phyloP scores from a whole-genome alignment of 2,888 invertebrate species.

The Anthophora plumipes region DNA sequence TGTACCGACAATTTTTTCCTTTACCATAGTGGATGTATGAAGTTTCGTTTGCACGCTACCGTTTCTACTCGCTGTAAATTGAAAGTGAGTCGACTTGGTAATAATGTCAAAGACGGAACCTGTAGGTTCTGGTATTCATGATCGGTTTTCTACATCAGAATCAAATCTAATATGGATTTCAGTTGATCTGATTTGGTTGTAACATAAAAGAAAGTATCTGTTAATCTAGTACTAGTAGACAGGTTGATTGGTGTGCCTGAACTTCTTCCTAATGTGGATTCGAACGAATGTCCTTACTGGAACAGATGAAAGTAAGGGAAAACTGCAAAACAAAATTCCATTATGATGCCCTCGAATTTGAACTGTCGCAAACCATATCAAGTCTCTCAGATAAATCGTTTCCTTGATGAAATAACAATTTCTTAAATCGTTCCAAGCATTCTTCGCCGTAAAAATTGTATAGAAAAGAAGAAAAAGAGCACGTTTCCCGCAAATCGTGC shows the following conservation, averaged over 20 bases:
- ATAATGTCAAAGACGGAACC: background rate
- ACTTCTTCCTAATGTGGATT: conserved; percentile 11
- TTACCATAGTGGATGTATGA: no score
- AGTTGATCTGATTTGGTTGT: conserved; percentile 26
- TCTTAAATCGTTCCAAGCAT: background rate
- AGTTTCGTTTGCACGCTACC: no score
- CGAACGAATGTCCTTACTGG: conserved; percentile 2
- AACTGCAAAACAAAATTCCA: background rate
- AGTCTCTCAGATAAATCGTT: background rate
- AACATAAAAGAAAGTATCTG: conserved; percentile 29
- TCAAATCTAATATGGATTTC: conserved; percentile 13
- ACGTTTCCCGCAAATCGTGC: background rate
- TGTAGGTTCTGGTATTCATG: background rate
- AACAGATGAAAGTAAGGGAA: background rate
- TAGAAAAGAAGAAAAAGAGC: background rate
- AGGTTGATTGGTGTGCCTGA: conserved; percentile 19
- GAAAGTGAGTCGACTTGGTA: background rate
- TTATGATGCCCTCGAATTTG: background rate
- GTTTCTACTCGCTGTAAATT: background rate
- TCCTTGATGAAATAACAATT: background rate
- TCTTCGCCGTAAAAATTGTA: background rate
- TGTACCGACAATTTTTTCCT: background rate
- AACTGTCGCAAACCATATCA: background rate
- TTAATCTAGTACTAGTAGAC: conserved; percentile 1
- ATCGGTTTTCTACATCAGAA: conserved; percentile 14